Evolutionary conservation across 2,113 vertebrate species (phyloP).

Genomic region (human): GRCh38 chr5:132466501-132467000

Average conservation of each 20-base stretch:
- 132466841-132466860: constrained; percentile 32
- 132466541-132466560: constrained; percentile 35
- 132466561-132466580: constrained; percentile 31
- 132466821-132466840: not conserved
- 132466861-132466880: constrained; percentile 74
- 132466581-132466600: constrained; percentile 66
- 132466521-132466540: constrained; percentile 63
- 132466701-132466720: not conserved
- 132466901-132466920: constrained; percentile 70
- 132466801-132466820: not conserved
- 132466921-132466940: constrained; percentile 80
- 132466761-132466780: not conserved
- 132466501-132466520: constrained; percentile 53
- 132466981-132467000: constrained; percentile 76
- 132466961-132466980: constrained; percentile 70
- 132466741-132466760: not conserved
- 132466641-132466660: not conserved
- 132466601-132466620: constrained; percentile 26
- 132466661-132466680: not conserved
- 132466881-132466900: constrained; percentile 78
- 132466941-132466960: constrained; percentile 75
- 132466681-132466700: not conserved
- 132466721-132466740: not conserved
- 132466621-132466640: not conserved
- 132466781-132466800: not conserved